These are phyloP conservation scores for Protodeltote pygarga DNA, from an alignment of 2,888 invertebrate genomes.

Conservation along the genomic window DNA sequence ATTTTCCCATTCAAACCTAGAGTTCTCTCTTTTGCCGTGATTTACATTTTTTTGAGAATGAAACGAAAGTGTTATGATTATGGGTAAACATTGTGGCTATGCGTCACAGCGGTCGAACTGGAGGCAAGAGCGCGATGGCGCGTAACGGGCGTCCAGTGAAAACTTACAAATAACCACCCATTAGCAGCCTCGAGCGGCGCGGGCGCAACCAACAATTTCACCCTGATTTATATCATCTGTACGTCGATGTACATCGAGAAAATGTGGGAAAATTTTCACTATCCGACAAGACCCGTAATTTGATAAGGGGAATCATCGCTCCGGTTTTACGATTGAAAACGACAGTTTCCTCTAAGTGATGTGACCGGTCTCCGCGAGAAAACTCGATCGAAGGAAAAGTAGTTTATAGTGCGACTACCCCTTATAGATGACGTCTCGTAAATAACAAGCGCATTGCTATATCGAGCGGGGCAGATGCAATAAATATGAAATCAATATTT, in stretches of 20 bases:
- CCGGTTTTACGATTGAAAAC: constrained; percentile 78
- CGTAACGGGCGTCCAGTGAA: constrained; percentile 83
- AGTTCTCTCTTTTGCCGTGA: constrained; percentile 30
- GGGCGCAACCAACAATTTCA: constrained; percentile 77
- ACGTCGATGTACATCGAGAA: constrained; percentile 73
- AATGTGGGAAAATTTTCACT: constrained; percentile 86
- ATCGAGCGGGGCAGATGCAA: constrained; percentile 16
- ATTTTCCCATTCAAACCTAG: constrained; percentile 29
- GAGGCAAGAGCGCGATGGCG: constrained; percentile 64
- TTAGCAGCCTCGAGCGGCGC: constrained; percentile 78
- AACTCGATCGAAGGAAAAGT: constrained; percentile 82
- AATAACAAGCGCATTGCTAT: constrained; percentile 46
- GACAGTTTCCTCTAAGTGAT: constrained; percentile 82
- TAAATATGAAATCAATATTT: constrained; percentile 34
- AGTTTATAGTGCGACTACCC: constrained; percentile 63
- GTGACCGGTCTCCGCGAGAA: constrained; percentile 77
- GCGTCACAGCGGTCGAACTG: constrained; percentile 56
- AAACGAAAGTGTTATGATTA: constrained; percentile 50
- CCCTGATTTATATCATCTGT: constrained; percentile 84
- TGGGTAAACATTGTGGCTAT: constrained; percentile 34
- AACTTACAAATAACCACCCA: constrained; percentile 81
- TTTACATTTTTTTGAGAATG: constrained; percentile 37
- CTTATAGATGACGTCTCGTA: constrained; percentile 66
- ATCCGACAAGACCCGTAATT: constrained; percentile 76
- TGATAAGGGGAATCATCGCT: constrained; percentile 84